Percentiles rank a stretch among this genome's conserved stretches.
phyloP scores from a whole-genome alignment of 64 coral and sea anemone genomes.

The Actinia tenebrosa region DNA sequence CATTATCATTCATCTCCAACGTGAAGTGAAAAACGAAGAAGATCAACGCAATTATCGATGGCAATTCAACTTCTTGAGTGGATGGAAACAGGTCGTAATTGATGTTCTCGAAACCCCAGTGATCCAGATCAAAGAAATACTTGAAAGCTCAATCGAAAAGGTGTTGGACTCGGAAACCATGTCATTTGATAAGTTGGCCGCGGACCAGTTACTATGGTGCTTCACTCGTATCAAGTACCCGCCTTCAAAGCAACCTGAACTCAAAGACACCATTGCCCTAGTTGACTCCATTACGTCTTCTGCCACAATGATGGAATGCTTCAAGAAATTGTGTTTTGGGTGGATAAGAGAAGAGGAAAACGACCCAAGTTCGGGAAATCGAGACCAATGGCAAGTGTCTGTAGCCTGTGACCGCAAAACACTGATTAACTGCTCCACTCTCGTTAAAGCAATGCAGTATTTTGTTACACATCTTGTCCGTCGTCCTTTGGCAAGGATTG shows the following conservation, averaged over 20 bases:
- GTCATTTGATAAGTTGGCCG: constrained; percentile 9
- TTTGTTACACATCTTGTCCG: constrained; percentile 57
- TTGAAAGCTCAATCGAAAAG: neutral
- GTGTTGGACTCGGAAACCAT: constrained; percentile 18
- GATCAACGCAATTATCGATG: constrained; percentile 21
- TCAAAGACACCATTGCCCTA: constrained; percentile 24
- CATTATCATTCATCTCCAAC: constrained; percentile 63
- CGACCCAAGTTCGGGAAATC: constrained; percentile 1
- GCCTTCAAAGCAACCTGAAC: neutral
- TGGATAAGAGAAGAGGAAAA: constrained; percentile 42
- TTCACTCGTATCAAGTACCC: constrained; percentile 79
- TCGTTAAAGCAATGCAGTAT: constrained; percentile 62
- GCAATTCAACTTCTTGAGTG: constrained; percentile 81
- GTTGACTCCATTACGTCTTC: constrained; percentile 39
- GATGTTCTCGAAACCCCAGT: constrained; percentile 42
- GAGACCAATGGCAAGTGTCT: constrained; percentile 50
- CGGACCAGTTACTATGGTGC: constrained; percentile 44
- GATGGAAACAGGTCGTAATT: constrained; percentile 63
- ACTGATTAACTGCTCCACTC: constrained; percentile 68
- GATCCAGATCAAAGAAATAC: constrained; percentile 28
- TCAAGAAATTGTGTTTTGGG: constrained; percentile 39
- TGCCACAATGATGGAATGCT: constrained; percentile 32
- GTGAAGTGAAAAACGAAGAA: neutral
- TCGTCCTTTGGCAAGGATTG: constrained; percentile 66
- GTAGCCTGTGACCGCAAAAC: constrained; percentile 73